A percentile compares a stretch with the other conserved stretches of the same genome.
Conservation (phyloP, 2,797 vertebrate genomes). For the Xenops minutus region DNA sequence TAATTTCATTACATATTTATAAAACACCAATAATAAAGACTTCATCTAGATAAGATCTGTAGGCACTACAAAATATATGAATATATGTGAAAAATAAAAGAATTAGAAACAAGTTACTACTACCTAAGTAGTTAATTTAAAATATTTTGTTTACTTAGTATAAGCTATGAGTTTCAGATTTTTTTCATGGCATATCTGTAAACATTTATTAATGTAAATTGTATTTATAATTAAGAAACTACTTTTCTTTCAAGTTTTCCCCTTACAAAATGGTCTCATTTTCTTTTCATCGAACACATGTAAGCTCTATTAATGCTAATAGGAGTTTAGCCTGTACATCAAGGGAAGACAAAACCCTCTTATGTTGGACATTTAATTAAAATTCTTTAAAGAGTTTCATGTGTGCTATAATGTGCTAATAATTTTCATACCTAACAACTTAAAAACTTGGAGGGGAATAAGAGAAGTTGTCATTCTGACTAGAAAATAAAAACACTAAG, state of each 20-base stretch:
- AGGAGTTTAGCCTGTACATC: conserved; percentile 1
- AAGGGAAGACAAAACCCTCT: conserved; percentile 21
- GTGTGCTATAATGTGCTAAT: conserved; percentile 1
- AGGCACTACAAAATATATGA: background rate
- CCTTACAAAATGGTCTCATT: background rate
- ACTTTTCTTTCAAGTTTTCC: background rate
- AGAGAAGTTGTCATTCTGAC: background rate
- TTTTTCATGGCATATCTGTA: background rate
- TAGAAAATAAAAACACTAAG: background rate
- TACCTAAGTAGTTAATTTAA: background rate
- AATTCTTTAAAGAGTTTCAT: conserved; percentile 10
- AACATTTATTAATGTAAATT: background rate
- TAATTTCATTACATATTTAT: background rate
- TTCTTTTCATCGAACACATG: background rate
- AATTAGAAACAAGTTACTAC: background rate
- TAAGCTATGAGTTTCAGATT: background rate
- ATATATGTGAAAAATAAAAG: background rate
- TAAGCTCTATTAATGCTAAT: background rate
- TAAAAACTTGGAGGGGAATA: background rate
- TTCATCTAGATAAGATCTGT: background rate
- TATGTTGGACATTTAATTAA: background rate
- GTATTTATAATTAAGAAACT: background rate
- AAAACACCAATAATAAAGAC: background rate
- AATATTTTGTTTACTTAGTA: background rate
- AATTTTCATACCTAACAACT: conserved; percentile 20